phyloP scores from a whole-genome alignment of 2,797 vertebrate species.

The Calcarius lapponicus region DNA sequence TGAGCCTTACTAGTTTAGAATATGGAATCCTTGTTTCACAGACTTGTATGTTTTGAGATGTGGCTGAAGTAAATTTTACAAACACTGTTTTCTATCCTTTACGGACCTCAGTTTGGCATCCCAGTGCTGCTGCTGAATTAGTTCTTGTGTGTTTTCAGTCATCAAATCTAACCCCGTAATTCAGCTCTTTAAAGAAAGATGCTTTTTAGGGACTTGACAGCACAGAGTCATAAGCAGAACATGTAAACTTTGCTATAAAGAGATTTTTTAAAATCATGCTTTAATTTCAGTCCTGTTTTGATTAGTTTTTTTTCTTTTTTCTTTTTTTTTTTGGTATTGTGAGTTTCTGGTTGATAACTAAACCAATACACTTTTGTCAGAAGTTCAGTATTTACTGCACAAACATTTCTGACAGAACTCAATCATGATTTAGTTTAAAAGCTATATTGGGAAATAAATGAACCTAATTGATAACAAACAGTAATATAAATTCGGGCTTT shows the following conservation, averaged over 20 bases:
- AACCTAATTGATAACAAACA: background rate
- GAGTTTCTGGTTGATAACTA: conserved; percentile 6
- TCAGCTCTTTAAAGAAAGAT: background rate
- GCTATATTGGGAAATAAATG: background rate
- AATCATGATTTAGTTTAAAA: background rate
- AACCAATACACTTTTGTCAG: background rate
- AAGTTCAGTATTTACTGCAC: background rate
- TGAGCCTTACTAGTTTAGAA: conserved; percentile 55
- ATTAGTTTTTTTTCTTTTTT: rapidly evolving
- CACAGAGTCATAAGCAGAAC: conserved; percentile 49
- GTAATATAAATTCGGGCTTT: background rate
- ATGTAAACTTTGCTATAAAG: background rate
- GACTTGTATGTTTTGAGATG: conserved; percentile 31
- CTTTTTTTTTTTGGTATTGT: background rate
- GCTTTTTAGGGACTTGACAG: conserved; percentile 35
- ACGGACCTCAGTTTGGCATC: conserved; percentile 48
- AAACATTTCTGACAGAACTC: background rate
- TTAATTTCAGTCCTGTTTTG: background rate
- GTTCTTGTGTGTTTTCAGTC: conserved; percentile 45
- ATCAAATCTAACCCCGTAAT: conserved; percentile 14
- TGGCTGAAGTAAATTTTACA: conserved; percentile 38
- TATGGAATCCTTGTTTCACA: background rate
- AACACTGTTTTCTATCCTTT: conserved; percentile 38
- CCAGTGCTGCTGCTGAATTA: conserved; percentile 49
- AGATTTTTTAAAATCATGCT: background rate